Evolutionary conservation across 2,888 invertebrate genomes (phyloP), one percentile per base, ranked within the genome.

Genomic region (Mechanitis mazaeus): DNA sequence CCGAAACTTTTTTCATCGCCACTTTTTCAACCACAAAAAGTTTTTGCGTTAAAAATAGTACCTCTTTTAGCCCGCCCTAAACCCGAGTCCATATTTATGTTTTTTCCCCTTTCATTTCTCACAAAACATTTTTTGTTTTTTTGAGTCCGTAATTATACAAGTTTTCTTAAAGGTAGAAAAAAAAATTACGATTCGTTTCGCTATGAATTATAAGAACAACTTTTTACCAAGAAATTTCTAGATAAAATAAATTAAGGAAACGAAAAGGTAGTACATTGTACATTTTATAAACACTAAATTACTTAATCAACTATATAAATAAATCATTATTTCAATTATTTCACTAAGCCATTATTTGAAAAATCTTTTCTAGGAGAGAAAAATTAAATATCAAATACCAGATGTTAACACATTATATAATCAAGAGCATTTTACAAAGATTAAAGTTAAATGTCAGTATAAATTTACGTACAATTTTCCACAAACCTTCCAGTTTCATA

Each of bases 1-100:
- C 50, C 31, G 9, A 50, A 42, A 31, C 50, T 50, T 50, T 50
- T 50, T 50, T 50, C 50, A 50, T 31, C 31, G 50, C 6, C 35
- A 20, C 47, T 57, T 57, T 57, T 57, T 47, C 57, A 46, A 46
- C n/a, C 33, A 35, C 57, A 54, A 47, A 61, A 57, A 61, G 61
- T 61, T 61, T 46, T 33, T 31, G 47, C 46, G 54, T 55, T 55
- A 57, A 61, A 61, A 61, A 61, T 53, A 31, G 42, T 45, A 54
- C 33, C 38, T 45, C 54, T 61, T 61, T 61, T 57, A 35, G 46
- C 33, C 9, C 54, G 33, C 57, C 45, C 54, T 46, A 56, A 59
- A 55, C 45, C 45, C 53, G 33, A 54, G 12, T 61, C 54, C 38
- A 46, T 54, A 56, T 56, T 56, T 45, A 54, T 47, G 57, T 55